Evolutionary conservation across 2,888 invertebrate genomes (phyloP).

Genomic region (Oxycera nigricornis): DNA sequence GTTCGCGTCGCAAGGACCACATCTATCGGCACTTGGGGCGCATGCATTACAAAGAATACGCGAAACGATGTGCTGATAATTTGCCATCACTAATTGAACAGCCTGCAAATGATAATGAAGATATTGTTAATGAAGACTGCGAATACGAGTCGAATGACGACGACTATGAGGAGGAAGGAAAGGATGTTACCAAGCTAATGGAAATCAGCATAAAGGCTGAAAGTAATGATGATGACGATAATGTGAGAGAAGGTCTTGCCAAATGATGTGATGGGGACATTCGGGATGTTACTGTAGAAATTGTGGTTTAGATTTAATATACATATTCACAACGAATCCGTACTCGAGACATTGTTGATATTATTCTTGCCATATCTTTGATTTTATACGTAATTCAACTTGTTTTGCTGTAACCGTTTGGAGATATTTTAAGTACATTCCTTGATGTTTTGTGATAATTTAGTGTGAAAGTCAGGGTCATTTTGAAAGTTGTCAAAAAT

Average conservation of each 20-base stretch:
- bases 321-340: background rate
- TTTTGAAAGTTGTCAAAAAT: no score
- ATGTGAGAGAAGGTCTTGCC: conserved; percentile 45
- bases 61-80: conserved; percentile 43
- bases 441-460: background rate
- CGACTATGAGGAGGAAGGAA: conserved; percentile 48
- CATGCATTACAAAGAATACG: conserved; percentile 56
- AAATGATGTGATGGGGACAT: background rate
- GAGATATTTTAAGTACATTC: background rate
- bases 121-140: conserved; percentile 43
- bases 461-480: background rate
- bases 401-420: background rate
- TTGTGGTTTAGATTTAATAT: background rate
- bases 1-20: conserved; percentile 61
- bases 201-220: conserved; percentile 24
- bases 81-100: conserved; percentile 8
- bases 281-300: background rate
- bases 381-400: background rate
- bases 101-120: conserved; percentile 5
- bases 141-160: conserved; percentile 50
- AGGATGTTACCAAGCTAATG: conserved; percentile 32
- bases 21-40: conserved; percentile 59
- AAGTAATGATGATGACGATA: conserved; percentile 46
- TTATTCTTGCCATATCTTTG: conserved; percentile 14
- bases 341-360: background rate